Evolutionary conservation across 1,140 invertebrate genomes (phyloP).

Genomic region (Venustaconcha ellipsiformis): DNA sequence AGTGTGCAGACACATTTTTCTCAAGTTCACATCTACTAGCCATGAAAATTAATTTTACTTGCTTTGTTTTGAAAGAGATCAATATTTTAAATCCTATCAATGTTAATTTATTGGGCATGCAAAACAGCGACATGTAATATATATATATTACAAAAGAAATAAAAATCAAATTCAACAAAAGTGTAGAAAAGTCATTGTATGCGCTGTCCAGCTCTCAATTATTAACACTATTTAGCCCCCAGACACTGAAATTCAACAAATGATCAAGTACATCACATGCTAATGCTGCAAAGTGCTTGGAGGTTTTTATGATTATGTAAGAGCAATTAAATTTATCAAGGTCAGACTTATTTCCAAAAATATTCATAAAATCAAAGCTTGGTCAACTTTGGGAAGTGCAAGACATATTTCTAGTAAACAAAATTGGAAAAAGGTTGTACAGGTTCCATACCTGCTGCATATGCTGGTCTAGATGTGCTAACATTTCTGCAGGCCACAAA

Average conservation of each 20-base stretch:
- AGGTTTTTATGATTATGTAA: neutral
- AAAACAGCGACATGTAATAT: too few relatives aligned
- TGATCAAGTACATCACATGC: neutral
- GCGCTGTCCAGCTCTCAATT: too few relatives aligned
- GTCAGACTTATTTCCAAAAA: neutral
- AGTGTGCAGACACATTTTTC: neutral
- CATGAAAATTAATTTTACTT: too few relatives aligned
- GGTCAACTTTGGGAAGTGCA: neutral
- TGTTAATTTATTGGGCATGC: too few relatives aligned
- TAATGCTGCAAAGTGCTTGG: neutral
- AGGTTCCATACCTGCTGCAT: constrained; percentile 36
- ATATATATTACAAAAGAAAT: too few relatives aligned
- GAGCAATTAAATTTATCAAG: neutral
- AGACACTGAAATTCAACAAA: too few relatives aligned
- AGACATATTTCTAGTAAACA: neutral
- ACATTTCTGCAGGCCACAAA: constrained; percentile 60
- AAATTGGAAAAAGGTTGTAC: neutral
- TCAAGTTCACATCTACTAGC: neutral
- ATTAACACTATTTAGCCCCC: too few relatives aligned
- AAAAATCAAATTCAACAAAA: too few relatives aligned
- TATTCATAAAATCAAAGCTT: neutral
- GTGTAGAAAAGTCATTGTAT: too few relatives aligned
- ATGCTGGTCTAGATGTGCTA: constrained; percentile 37
- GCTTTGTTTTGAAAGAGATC: too few relatives aligned
- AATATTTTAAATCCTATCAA: too few relatives aligned